Percentiles rank a stretch among this genome's conserved stretches.
Conservation (phyloP, 2,888 invertebrate genomes). For the Quadriops clusia region DNA sequence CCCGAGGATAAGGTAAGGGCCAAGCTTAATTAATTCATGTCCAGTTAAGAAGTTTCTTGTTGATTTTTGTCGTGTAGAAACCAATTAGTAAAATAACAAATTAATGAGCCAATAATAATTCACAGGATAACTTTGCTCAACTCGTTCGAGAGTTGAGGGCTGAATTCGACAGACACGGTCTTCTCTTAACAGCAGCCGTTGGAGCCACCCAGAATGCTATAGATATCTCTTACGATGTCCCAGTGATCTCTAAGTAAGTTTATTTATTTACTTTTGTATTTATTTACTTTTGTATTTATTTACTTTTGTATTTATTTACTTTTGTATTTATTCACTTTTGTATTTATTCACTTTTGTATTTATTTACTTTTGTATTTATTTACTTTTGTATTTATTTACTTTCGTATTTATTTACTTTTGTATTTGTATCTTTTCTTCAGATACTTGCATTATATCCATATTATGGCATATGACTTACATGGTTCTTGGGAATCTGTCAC, state of each 20-base stretch:
- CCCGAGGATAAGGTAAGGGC: conserved; percentile 25
- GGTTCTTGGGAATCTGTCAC: conserved; percentile 52
- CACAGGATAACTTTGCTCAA: conserved; percentile 21
- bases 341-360: conserved; percentile 1
- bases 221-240: conserved; percentile 45
- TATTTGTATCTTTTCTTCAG: conserved; percentile 31
- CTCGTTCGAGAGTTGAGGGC: conserved; percentile 45
- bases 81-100: too few relatives aligned
- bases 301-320: conserved; percentile 15
- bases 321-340: background rate
- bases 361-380: background rate
- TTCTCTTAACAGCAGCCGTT: conserved; percentile 48
- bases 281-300: background rate
- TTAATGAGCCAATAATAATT: too few relatives aligned
- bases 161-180: conserved; percentile 41
- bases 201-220: conserved; percentile 39
- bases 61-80: background rate
- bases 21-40: too few relatives aligned
- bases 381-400: conserved; percentile 15
- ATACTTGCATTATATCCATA: conserved; percentile 50
- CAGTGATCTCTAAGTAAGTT: conserved; percentile 40
- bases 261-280: conserved; percentile 2
- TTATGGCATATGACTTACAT: conserved; percentile 65
- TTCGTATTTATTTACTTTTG: background rate
- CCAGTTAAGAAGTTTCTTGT: too few relatives aligned